Base-by-base conservation (phyloP, 2,888 invertebrate species). In the Archips xylosteana region DNA sequence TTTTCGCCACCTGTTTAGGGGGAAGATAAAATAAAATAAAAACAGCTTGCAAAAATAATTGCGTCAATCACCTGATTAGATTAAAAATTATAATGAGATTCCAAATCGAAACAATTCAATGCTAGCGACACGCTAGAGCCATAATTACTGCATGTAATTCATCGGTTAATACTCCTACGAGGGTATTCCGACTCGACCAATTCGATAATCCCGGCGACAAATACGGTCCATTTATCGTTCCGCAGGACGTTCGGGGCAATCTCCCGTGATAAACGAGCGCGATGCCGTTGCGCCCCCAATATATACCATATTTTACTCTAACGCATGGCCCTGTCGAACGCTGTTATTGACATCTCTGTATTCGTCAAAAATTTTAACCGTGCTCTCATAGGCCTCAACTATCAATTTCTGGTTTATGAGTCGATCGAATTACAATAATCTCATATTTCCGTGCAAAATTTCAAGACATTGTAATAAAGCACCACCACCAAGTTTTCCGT, bases 151-250 rank as follows among this genome's bases (percentile, higher is more conserved):
- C 23, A 59, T 60, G 68, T 51, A 73, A 73, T 69, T 63, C 64
- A 69, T 73, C 49, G 39, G 42, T 69, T 64, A 64, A 64, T 73
- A 51, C 63, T 64, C 59, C 32, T 70, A 70, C 63, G 62, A 57
- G 59, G 68, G 62, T 65, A 64, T 47, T 57, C 63, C 68, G 42
- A 73, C 63, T 73, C 63, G 64, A 75, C 77, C 78, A 77, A 77
- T 81, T 79, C 80, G 81, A 81, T 83, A 79, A 83, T 80, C 76
- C 78, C 70, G 76, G 80, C 78, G 78, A 79, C 80, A 79, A 84
- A 83, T 82, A 82, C 79, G 75, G 77, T 78, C 81, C 78, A 79
- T 83, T 82, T 83, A 79, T 81, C 78, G 79, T 79, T 78, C 75
- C 65, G 66, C 77, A 75, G 79, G 78, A 79, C 79, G 78, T 78